Evolutionary conservation across 2,797 vertebrate genomes (phyloP), one percentile per base, ranked within the genome.

Genomic region (Bradypodion pumilum): DNA sequence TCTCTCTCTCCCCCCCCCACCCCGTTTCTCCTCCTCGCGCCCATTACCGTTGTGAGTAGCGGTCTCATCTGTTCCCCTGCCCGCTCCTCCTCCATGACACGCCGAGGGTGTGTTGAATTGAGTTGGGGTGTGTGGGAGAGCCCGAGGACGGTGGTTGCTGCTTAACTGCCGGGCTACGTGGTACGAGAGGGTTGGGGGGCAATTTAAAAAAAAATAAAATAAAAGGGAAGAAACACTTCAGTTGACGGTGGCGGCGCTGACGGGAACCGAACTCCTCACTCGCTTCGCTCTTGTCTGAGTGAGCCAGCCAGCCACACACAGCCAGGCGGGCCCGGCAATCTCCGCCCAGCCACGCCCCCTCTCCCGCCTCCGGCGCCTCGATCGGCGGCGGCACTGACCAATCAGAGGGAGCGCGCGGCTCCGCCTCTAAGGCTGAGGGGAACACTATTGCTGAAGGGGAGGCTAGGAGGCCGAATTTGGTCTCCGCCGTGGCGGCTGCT

Each of bases 11-110:
- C 49, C 63, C 10, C 63, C 16, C 63, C 21, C 13, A 21, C 25
- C 42, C 10, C 29, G 19, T 9, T 32, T 56, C n/a, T 56, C 16
- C 21, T 29, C 65, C 81, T 6, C 19, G 25, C 60, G 35, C 29
- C 63, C 78, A 60, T 93, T 94, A 95, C 95, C 95, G 94, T 93
- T 52, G 95, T 95, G 82, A 95, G 94, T 56, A 95, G 94, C 87
- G 95, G 95, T 93, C 95, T 92, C 95, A 95, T 95, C 92, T 95
- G 95, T 88, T 95, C 95, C 72, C 92, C 93, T 46, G 92, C 89
- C 65, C 94, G 92, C 72, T 95, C 93, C 65, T 94, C 94, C 91
- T 95, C 94, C 95, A 95, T 95, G 91, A 89, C 84, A 76, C 19
- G 84, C 87, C 83, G 68, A 60, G 72, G 32, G 85, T 15, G 16